Base-by-base conservation (phyloP, 2,888 invertebrate genomes). In the Itoplectis maculator region DNA sequence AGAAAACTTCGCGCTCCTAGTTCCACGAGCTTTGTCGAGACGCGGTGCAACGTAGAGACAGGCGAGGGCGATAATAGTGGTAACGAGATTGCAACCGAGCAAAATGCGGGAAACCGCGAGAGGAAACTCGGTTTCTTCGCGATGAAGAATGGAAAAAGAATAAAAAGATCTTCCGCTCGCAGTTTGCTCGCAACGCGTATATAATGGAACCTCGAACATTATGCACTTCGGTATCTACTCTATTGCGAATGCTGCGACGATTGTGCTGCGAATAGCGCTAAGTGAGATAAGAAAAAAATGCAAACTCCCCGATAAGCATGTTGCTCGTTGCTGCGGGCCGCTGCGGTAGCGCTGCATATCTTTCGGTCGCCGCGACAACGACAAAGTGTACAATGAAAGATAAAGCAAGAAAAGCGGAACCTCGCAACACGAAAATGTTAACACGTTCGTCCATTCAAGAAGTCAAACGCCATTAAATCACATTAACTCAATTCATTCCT, bases 271-370 rank as follows among this genome's bases (percentile, higher is more conserved):
- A n/a, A 69, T 49, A 49, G 35, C 45, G 40, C 18, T 18, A 49
- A 11, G 23, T 20, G 76, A 77, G 69, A 77, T n/a, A n/a, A n/a
- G n/a, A 77, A 68, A 69, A 66, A 75, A 77, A 77, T 77, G 69
- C 68, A 69, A 77, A 77, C 61, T 23, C 47, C 37, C 18, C 11
- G 68, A 69, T 77, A 61, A 61, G 40, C 61, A 51, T 29, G n/a
- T n/a, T n/a, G 11, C 29, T 74, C 69, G 23, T 23, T 5, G 29
- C 40, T 29, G 45, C 40, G 61, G 49, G 37, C 54, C 35, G 29
- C 29, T 6, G 61, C 5, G 18, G 7, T 37, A 23, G 3, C 37
- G 37, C n/a, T 42, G 49, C 61, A 61, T 70, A 61, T 40, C 54
- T 20, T 37, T 20, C 18, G 2, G 15, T 61, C 23, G 15, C 45